A percentile compares a stretch with the other conserved stretches of the same genome.
These are phyloP conservation scores for Hylaea fasciaria DNA, from an alignment of 2,888 invertebrate species.

Conservation along the genomic window DNA sequence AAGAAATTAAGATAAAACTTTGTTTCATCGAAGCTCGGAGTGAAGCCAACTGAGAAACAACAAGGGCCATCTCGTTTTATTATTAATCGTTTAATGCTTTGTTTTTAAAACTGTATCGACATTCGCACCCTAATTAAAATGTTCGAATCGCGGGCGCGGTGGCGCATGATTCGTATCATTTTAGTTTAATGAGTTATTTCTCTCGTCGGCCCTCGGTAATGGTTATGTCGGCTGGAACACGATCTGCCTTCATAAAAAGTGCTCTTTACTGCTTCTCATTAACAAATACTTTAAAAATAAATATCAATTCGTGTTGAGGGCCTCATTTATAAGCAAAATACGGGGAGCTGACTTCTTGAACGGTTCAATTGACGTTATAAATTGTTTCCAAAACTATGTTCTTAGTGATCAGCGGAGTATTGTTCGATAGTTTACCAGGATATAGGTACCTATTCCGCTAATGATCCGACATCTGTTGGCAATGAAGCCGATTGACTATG, in stretches of 20 bases:
- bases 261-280: constrained; percentile 40
- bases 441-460: constrained; percentile 28
- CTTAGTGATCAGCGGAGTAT: constrained; percentile 8
- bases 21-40: constrained; percentile 57
- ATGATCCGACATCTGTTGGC: constrained; percentile 39
- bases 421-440: constrained; percentile 36
- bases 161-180: constrained; percentile 75
- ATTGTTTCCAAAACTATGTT: background rate
- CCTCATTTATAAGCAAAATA: constrained; percentile 27
- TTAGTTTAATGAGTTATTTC: constrained; percentile 79
- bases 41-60: constrained; percentile 35
- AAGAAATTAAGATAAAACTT: constrained; percentile 56
- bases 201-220: constrained; percentile 44
- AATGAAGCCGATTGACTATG: constrained; percentile 43
- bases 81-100: constrained; percentile 29
- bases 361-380: constrained; percentile 8
- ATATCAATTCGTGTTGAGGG: constrained; percentile 24
- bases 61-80: constrained; percentile 22
- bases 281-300: constrained; percentile 31
- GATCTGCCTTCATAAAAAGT: constrained; percentile 36
- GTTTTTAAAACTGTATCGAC: constrained; percentile 57
- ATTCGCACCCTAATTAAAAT: constrained; percentile 75
- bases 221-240: constrained; percentile 42
- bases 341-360: constrained; percentile 18
- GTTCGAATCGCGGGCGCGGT: constrained; percentile 66